phyloP scores from a whole-genome alignment of 2,113 vertebrate species.

The Onychostruthus taczanowskii region DNA sequence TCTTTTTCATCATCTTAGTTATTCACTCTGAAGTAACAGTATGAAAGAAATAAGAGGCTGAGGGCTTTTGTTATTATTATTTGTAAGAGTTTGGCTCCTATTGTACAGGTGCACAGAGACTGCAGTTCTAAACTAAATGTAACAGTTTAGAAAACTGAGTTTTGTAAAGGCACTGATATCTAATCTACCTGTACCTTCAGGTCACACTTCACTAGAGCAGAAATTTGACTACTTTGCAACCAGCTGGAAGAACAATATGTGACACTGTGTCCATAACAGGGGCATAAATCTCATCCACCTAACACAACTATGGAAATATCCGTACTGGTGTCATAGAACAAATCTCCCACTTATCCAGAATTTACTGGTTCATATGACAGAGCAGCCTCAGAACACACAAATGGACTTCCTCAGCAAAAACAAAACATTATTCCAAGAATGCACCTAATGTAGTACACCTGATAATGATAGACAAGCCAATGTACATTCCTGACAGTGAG shows the following conservation, averaged over 20 bases:
- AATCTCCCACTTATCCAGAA: background rate
- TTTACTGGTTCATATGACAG: background rate
- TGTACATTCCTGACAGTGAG: fast-evolving
- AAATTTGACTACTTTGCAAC: background rate
- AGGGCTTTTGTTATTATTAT: no score
- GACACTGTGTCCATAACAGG: background rate
- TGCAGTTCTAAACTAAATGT: background rate
- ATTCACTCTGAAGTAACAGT: background rate
- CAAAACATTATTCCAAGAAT: background rate
- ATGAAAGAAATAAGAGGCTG: background rate
- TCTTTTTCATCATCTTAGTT: background rate
- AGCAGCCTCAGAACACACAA: background rate
- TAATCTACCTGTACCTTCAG: background rate
- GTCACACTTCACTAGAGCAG: background rate
- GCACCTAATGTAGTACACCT: background rate
- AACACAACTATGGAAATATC: background rate
- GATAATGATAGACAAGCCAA: background rate
- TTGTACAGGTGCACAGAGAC: background rate
- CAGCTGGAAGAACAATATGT: background rate
- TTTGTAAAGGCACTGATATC: background rate
- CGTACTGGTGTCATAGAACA: background rate
- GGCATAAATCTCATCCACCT: background rate
- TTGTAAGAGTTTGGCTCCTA: background rate
- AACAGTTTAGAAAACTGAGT: background rate
- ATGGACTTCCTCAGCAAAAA: background rate